These are phyloP conservation scores for Catharus minimus DNA, from an alignment of 2,113 vertebrate genomes.

Conservation along the genomic window DNA sequence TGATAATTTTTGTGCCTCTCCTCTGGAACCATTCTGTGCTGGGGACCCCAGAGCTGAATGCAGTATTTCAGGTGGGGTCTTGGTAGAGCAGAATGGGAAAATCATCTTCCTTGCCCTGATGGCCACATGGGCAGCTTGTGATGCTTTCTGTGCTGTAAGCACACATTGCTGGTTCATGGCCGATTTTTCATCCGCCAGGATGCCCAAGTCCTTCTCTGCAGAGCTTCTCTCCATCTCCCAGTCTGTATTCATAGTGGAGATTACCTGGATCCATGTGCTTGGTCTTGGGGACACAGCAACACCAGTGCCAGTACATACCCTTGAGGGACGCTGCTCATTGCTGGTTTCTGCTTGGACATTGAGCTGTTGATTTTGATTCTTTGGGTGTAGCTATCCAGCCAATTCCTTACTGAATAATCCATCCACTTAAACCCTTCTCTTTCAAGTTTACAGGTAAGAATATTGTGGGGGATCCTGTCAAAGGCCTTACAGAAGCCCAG, in stretches of 20 bases:
- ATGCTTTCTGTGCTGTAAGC: not conserved
- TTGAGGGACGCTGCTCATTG: not conserved
- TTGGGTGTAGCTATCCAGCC: not conserved
- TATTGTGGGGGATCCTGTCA: not conserved
- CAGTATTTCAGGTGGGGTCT: not conserved
- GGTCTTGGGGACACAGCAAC: not conserved
- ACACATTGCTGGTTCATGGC: not conserved
- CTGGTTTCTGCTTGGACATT: not conserved
- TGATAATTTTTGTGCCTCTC: not conserved
- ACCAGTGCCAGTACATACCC: not conserved
- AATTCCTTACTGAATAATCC: not conserved
- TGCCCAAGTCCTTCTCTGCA: not conserved
- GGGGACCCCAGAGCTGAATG: accelerated
- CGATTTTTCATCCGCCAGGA: not conserved
- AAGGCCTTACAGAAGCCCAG: not conserved
- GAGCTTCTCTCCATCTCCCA: not conserved
- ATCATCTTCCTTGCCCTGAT: not conserved
- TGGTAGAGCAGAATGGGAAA: not conserved
- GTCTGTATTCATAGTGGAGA: not conserved
- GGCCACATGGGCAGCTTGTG: not conserved
- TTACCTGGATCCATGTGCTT: not conserved
- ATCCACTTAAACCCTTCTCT: not conserved
- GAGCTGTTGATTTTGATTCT: not conserved
- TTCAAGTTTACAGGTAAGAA: not conserved
- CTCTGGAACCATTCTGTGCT: not conserved